These are phyloP conservation scores for Pandemis corylana DNA, from an alignment of 2,888 invertebrate genomes.

Conservation along the genomic window DNA sequence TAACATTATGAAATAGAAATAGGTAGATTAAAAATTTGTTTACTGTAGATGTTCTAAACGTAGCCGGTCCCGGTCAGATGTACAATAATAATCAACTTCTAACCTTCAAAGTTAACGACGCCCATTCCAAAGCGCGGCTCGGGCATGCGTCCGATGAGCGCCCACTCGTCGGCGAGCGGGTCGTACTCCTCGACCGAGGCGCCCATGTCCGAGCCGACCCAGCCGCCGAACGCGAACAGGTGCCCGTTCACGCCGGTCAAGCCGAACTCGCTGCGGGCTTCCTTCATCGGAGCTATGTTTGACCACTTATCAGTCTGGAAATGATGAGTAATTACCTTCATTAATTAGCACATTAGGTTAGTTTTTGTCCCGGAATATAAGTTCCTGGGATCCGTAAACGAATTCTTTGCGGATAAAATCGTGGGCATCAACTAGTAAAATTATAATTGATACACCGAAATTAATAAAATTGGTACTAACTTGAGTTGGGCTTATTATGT, in stretches of 20 bases:
- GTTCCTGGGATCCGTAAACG: too few relatives aligned
- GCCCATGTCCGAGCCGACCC: constrained; percentile 96
- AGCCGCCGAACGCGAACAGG: constrained; percentile 95
- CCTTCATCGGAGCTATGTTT: constrained; percentile 89
- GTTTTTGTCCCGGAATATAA: too few relatives aligned
- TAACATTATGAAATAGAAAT: too few relatives aligned
- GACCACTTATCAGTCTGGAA: constrained; percentile 84
- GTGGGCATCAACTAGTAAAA: too few relatives aligned
- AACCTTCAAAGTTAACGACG: constrained; percentile 92
- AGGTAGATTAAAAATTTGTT: too few relatives aligned
- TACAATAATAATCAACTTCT: not conserved
- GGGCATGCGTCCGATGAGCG: constrained; percentile 90
- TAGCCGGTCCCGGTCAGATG: too few relatives aligned
- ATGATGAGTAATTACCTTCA: not conserved
- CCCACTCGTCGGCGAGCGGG: constrained; percentile 91
- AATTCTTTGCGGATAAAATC: too few relatives aligned
- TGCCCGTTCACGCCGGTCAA: constrained; percentile 92
- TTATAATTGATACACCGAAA: too few relatives aligned
- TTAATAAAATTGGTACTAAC: too few relatives aligned
- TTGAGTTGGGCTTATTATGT: too few relatives aligned
- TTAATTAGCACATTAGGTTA: too few relatives aligned
- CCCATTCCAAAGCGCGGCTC: constrained; percentile 97
- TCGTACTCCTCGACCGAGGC: constrained; percentile 95
- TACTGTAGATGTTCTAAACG: too few relatives aligned
- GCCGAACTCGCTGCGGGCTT: constrained; percentile 95